These are phyloP conservation scores for Pseudomyrmex dendroicus DNA, from an alignment of 1,140 invertebrate genomes.

Conservation along the genomic window DNA sequence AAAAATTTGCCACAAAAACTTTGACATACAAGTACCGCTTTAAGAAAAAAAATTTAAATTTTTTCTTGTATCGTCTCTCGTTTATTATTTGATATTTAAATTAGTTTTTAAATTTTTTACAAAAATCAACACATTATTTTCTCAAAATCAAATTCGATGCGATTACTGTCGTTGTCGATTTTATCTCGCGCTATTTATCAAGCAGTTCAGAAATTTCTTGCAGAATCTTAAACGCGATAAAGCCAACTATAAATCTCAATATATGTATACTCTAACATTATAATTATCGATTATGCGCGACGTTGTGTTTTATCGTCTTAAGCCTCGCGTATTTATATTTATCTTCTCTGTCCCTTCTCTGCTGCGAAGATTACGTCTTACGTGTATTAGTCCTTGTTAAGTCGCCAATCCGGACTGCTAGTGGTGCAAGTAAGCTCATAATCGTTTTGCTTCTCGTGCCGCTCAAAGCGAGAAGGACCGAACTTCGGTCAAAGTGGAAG, in stretches of 20 bases:
- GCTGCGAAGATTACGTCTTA: background rate
- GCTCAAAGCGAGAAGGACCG: conserved; percentile 52
- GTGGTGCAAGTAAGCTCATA: conserved; percentile 69
- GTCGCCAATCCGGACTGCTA: conserved; percentile 43
- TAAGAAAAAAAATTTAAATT: background rate
- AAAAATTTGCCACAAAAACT: background rate
- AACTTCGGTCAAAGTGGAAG: conserved; percentile 49
- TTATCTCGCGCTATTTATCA: too few relatives aligned
- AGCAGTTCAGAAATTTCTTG: too few relatives aligned
- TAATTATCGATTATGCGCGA: background rate
- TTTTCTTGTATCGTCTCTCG: background rate
- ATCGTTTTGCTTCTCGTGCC: conserved; percentile 63
- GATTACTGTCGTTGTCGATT: too few relatives aligned
- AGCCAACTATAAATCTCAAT: too few relatives aligned
- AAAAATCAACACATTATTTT: too few relatives aligned
- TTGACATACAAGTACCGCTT: too few relatives aligned
- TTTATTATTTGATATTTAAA: too few relatives aligned
- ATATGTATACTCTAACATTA: too few relatives aligned
- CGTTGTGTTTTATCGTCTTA: background rate
- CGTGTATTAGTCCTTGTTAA: conserved; percentile 45
- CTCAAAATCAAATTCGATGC: too few relatives aligned
- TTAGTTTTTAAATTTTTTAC: too few relatives aligned
- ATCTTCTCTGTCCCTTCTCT: background rate
- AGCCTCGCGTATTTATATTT: background rate
- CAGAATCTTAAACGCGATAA: too few relatives aligned